phyloP scores from a whole-genome alignment of 1,140 invertebrate species.

The Drosophila pseudoobscura region DNA sequence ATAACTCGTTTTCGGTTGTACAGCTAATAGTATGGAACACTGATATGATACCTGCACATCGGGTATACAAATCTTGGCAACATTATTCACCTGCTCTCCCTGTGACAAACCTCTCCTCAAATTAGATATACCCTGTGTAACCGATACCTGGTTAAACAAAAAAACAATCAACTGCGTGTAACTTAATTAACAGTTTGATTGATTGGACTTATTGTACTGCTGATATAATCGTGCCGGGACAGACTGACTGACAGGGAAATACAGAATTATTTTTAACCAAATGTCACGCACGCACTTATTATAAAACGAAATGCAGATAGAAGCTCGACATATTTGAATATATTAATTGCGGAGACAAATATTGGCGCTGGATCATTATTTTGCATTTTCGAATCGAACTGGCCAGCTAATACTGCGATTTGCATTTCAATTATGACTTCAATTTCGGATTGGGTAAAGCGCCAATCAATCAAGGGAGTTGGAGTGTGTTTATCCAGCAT shows the following conservation, averaged over 20 bases:
- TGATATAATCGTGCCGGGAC: slow-evolving; percentile 47
- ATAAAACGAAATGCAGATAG: slow-evolving; percentile 42
- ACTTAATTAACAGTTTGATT: slow-evolving; percentile 81
- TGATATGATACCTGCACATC: no score
- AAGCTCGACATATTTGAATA: slow-evolving; percentile 13
- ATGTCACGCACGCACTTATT: slow-evolving; percentile 77
- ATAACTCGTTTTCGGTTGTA: no score
- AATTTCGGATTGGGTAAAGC: slow-evolving; percentile 13
- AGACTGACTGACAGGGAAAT: slow-evolving; percentile 7
- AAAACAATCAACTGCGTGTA: slow-evolving; percentile 40
- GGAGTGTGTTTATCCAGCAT: background rate
- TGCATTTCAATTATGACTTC: slow-evolving; percentile 61
- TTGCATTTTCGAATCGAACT: slow-evolving; percentile 20
- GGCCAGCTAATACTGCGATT: slow-evolving; percentile 21
- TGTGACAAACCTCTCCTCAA: no score
- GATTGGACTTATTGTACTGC: slow-evolving; percentile 63
- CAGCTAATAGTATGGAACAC: no score
- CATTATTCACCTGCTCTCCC: no score
- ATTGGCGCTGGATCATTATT: slow-evolving; percentile 59
- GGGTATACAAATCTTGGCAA: no score
- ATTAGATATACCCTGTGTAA: no score
- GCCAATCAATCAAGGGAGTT: slow-evolving; percentile 13
- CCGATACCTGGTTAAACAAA: no score
- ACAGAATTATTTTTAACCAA: slow-evolving; percentile 62
- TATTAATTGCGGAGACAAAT: slow-evolving; percentile 72